A percentile compares a stretch with the other conserved stretches of the same genome.
Conservation (phyloP, 2,113 vertebrate species). For the Himantopus leucocephalus region DNA sequence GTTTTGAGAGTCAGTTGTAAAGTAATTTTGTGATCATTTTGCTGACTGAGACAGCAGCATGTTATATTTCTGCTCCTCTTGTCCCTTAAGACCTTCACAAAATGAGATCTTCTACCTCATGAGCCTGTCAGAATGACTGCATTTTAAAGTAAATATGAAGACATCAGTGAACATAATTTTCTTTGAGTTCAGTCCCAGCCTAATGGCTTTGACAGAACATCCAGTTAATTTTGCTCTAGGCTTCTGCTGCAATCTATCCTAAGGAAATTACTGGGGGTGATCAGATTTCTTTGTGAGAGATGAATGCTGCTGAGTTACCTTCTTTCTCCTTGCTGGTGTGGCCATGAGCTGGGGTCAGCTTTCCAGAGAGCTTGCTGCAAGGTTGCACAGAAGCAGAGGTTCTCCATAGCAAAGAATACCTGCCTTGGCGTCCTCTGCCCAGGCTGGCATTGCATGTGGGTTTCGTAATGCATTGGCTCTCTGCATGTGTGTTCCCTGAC, state of each 20-base stretch:
- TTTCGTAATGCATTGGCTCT: background rate
- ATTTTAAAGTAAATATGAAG: conserved; percentile 61
- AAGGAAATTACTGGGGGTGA: conserved; percentile 51
- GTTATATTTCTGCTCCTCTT: conserved; percentile 44
- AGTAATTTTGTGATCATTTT: conserved; percentile 57
- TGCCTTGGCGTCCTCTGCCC: background rate
- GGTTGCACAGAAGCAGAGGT: background rate
- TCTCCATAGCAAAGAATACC: background rate
- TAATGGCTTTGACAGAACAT: conserved; percentile 61
- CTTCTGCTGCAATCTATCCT: conserved; percentile 33
- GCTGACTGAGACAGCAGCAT: conserved; percentile 51
- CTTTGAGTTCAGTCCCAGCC: conserved; percentile 24
- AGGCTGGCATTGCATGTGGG: background rate
- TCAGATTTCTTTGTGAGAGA: conserved; percentile 43
- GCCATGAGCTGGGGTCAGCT: background rate
- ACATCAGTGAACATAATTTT: conserved; percentile 58
- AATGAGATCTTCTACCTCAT: conserved; percentile 63
- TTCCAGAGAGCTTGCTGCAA: background rate
- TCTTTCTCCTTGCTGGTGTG: background rate
- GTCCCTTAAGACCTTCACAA: conserved; percentile 60
- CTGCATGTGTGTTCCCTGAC: background rate
- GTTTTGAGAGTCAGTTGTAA: conserved; percentile 55
- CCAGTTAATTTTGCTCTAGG: conserved; percentile 49
- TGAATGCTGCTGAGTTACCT: background rate
- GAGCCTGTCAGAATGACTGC: conserved; percentile 50